Evolutionary conservation across 2,113 vertebrate genomes (phyloP).

Genomic region (Eretmochelys imbricata): DNA sequence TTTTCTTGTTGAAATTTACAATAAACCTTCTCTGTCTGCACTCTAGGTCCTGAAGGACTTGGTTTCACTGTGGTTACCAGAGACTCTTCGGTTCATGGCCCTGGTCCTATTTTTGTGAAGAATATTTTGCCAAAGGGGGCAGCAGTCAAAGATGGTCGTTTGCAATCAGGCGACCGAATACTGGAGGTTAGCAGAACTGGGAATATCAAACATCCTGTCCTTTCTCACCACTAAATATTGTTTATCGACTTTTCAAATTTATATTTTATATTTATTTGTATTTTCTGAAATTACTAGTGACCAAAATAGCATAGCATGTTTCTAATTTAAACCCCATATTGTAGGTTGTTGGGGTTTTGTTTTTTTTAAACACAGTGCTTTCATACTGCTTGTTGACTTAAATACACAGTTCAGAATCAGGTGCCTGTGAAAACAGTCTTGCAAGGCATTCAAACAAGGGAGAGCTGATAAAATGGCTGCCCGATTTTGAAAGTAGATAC

Average conservation of each 20-base stretch:
- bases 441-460: background rate
- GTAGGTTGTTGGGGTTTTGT: background rate
- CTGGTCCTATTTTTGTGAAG: slow-evolving; percentile 96
- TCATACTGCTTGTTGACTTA: background rate
- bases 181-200: slow-evolving; percentile 86
- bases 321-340: background rate
- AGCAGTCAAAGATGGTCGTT: slow-evolving; percentile 94
- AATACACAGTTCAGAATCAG: fast-evolving
- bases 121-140: slow-evolving; percentile 96
- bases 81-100: slow-evolving; percentile 93
- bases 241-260: background rate
- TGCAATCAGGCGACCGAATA: slow-evolving; percentile 96
- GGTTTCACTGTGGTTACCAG: slow-evolving; percentile 98
- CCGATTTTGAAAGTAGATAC: background rate
- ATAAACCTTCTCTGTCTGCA: slow-evolving; percentile 17
- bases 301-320: background rate
- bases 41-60: slow-evolving; percentile 92
- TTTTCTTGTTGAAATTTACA: slow-evolving; percentile 4
- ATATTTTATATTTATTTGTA: background rate
- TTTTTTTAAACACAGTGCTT: background rate
- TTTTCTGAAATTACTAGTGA: background rate
- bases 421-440: background rate
- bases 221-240: slow-evolving; percentile 13
- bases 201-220: background rate
- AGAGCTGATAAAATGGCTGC: background rate